phyloP scores from a whole-genome alignment of 2,888 invertebrate species.

The Aricia artaxerxes region DNA sequence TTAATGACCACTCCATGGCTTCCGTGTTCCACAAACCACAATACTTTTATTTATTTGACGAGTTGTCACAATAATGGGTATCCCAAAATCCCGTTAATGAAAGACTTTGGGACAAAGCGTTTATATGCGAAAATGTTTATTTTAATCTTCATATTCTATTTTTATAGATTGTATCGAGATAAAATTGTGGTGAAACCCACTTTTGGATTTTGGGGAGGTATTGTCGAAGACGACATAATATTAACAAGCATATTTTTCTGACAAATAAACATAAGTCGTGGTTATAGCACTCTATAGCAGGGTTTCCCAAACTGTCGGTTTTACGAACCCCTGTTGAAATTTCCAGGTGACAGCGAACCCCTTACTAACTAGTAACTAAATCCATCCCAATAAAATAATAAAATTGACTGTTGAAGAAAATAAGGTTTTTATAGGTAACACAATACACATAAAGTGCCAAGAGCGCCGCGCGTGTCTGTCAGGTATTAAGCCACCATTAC shows the following conservation, averaged over 20 bases:
- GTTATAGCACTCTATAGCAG: too few relatives aligned
- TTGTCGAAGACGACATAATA: background rate
- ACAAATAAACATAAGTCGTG: too few relatives aligned
- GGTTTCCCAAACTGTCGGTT: too few relatives aligned
- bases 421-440: too few relatives aligned
- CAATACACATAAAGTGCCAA: too few relatives aligned
- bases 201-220: background rate
- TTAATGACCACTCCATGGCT: slow-evolving; percentile 67
- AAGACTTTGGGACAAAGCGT: background rate
- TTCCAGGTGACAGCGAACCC: too few relatives aligned
- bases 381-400: too few relatives aligned
- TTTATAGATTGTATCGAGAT: background rate
- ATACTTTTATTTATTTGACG: slow-evolving; percentile 9
- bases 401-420: too few relatives aligned
- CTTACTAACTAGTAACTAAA: too few relatives aligned
- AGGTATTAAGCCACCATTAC: too few relatives aligned
- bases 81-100: background rate
- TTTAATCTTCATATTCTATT: background rate
- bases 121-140: background rate
- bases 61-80: slow-evolving; percentile 22
- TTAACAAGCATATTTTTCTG: background rate
- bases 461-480: too few relatives aligned
- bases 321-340: too few relatives aligned
- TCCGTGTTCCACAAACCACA: slow-evolving; percentile 49
- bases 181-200: background rate